Evolutionary conservation across 2,113 vertebrate species (phyloP).

Genomic region (Sorex araneus): DNA sequence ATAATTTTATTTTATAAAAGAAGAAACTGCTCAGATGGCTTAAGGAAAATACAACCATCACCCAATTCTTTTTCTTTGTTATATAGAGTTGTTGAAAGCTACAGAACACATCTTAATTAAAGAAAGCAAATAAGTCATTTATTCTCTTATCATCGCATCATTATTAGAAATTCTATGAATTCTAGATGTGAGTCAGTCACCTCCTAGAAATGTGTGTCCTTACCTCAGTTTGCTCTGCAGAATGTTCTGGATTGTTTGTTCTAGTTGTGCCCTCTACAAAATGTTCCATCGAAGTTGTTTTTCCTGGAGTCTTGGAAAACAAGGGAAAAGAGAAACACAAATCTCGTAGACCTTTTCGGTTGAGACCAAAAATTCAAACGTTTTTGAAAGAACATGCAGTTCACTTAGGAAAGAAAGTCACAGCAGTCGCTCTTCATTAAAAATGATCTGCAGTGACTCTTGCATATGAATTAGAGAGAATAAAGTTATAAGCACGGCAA

Average conservation of each 20-base stretch:
- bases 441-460: not conserved
- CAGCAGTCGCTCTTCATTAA: not conserved
- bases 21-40: not conserved
- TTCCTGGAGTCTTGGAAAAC: constrained; percentile 77
- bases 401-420: not conserved
- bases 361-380: not conserved
- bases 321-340: constrained; percentile 51
- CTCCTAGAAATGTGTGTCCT: constrained; percentile 29
- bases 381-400: not conserved
- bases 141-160: not conserved
- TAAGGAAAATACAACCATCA: not conserved
- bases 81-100: constrained; percentile 13
- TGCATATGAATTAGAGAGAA: not conserved
- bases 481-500: constrained; percentile 67
- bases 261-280: not conserved
- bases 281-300: not conserved
- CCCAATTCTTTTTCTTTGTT: not conserved
- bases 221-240: constrained; percentile 81
- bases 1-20: not conserved
- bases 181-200: not conserved
- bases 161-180: not conserved
- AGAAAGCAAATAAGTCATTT: not conserved
- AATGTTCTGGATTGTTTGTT: constrained; percentile 71
- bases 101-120: not conserved
- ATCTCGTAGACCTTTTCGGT: constrained; percentile 5